These are phyloP conservation scores for Eurytoma adleriae DNA, from an alignment of 2,888 invertebrate genomes.

Conservation along the genomic window DNA sequence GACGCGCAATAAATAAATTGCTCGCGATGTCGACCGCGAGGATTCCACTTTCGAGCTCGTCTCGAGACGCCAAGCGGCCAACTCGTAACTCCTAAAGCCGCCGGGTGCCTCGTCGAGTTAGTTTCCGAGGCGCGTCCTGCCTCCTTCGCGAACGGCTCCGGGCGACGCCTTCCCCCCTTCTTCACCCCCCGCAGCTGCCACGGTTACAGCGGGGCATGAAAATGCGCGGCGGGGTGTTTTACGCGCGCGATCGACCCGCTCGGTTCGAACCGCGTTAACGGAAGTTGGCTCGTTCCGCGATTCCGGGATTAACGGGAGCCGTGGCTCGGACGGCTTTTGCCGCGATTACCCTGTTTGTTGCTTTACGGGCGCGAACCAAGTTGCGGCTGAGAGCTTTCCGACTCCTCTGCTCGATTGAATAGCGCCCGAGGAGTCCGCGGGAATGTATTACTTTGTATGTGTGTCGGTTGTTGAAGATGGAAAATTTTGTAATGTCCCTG, in stretches of 20 bases:
- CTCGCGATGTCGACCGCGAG: conserved; percentile 6
- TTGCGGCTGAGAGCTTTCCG: too few species aligned
- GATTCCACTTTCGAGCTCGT: conserved; percentile 24
- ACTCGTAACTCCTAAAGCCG: conserved; percentile 56
- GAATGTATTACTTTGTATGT: too few species aligned
- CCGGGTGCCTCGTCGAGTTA: conserved; percentile 29
- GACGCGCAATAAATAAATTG: conserved; percentile 47
- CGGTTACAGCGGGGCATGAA: conserved; percentile 50
- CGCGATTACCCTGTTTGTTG: too few species aligned
- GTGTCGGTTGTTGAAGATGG: too few species aligned
- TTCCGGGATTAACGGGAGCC: too few species aligned
- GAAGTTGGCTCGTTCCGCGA: conserved; percentile 1
- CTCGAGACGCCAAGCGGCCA: conserved; percentile 28
- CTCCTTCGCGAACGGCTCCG: background rate
- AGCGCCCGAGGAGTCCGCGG: too few species aligned
- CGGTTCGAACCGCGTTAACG: conserved; percentile 9
- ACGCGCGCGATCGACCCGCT: background rate
- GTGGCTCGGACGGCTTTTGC: too few species aligned
- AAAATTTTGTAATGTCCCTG: too few species aligned
- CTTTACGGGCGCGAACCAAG: too few species aligned
- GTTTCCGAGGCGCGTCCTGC: conserved; percentile 35
- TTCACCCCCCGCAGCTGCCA: background rate
- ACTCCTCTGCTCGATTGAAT: too few species aligned
- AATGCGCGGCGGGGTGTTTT: conserved; percentile 24
- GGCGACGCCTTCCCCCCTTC: background rate